Base-by-base conservation (phyloP, 2,113 vertebrate genomes). In the Gymnogyps californianus region DNA sequence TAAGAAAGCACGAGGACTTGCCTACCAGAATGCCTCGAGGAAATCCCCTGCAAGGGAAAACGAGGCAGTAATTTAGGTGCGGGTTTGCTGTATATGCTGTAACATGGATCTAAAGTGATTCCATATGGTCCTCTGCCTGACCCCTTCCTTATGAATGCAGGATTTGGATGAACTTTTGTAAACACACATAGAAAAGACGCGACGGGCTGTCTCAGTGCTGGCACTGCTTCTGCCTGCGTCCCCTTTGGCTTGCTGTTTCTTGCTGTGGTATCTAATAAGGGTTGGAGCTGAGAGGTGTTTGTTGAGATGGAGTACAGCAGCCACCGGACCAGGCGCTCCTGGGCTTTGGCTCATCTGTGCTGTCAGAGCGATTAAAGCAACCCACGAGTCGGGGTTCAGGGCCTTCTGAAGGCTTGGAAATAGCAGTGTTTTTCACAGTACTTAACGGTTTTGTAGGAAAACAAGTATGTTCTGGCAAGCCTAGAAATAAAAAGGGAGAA, bases 111-210 rank as follows among this genome's bases (percentile, higher is more conserved):
- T 81, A 11, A 81, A 81, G 69, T 25, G n/a, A 65, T 67, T 40
- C 61, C 21, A 0, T 19, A 3, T 11, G 29, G 55, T 79, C 26
- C 32, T 38, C n/a, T 62, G 11, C 59, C 79, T 38, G 28, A 88
- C 32, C n/a, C 22, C 19, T 58, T 89, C 79, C 38, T 85, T 58
- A 16, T 6, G 49, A 22, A 54, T 5, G 31, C 26, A 15, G 44
- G 61, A 9, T 62, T 75, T 34, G 82, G 54, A 8, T 66, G 87
- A 29, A 22, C 40, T 69, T 44, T 20, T 46, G 54, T 36, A n/a
- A 75, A 21, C 13, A 6, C 0, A 0, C 6, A 0, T 62, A 28
- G 54, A 40, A 69, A 69, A 40, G 57, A 58, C 0, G 1, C 36
- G 59, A 40, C 38, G 4, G 78, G 55, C 67, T 64, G 36, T 52